Conservation (phyloP, 1,140 invertebrate genomes). For the Probaryconus sp. region DNA sequence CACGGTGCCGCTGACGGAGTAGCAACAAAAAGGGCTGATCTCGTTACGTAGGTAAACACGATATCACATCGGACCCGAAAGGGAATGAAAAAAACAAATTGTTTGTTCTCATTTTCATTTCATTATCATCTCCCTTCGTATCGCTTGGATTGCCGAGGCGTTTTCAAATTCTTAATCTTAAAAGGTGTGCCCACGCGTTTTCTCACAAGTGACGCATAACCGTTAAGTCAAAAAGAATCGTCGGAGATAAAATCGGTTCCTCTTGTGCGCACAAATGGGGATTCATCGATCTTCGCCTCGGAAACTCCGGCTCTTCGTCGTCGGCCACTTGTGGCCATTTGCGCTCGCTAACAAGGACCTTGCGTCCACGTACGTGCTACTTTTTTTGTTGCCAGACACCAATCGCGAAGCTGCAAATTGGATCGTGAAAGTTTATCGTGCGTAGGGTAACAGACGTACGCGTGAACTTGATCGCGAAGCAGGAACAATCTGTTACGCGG, state of each 20-base stretch:
- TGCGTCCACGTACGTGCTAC: constrained; percentile 8
- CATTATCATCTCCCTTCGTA: neutral
- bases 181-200: constrained; percentile 2
- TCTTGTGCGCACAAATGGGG: constrained; percentile 21
- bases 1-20: constrained; percentile 58
- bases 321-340: constrained; percentile 72
- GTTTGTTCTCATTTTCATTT: constrained; percentile 11
- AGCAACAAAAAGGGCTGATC: constrained; percentile 68
- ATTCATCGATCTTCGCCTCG: constrained; percentile 67
- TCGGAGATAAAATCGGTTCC: neutral
- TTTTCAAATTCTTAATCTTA: neutral
- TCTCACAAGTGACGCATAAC: neutral
- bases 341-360: constrained; percentile 49
- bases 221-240: neutral
- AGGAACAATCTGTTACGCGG: constrained; percentile 38
- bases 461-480: constrained; percentile 49
- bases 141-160: neutral
- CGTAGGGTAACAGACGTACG: constrained; percentile 30
- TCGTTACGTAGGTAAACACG: constrained; percentile 70
- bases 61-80: constrained; percentile 27
- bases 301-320: constrained; percentile 48
- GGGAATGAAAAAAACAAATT: neutral
- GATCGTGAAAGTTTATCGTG: constrained; percentile 39
- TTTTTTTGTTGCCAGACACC: constrained; percentile 11
- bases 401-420: constrained; percentile 7